Base-by-base conservation (phyloP, 1,140 invertebrate genomes). In the Coptotermes formosanus region DNA sequence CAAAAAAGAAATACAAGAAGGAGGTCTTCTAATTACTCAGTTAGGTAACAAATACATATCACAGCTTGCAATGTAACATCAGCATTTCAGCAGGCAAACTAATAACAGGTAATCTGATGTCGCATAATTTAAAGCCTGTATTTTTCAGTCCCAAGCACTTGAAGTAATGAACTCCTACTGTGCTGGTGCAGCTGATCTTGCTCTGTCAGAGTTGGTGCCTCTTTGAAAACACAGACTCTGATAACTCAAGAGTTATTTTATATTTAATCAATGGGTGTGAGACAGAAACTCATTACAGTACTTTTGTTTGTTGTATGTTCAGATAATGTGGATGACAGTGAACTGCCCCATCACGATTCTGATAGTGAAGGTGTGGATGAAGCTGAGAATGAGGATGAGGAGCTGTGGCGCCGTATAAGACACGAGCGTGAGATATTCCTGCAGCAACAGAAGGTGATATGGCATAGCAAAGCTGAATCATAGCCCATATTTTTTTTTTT, bases 341-440 rank as follows among this genome's bases (percentile, higher is more conserved):
- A 86, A 9, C 83, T 87, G 82, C 43, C 12, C 64, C 25, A 83
- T 84, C 84, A 83, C 9, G 59, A 86, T 75, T 84, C 86, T n/a
- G 89, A 89, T 88, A 92, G 91, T 87, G 91, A 92, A 6, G 93
- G 94, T 55, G 91, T 90, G 8, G 90, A 91, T 38, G 94, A 95
- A 38, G 93, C 93, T 48, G 94, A 94, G 87, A 94, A 94, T 69
- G 95, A 96, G 89, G 91, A 93, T 85, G 93, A 94, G 87, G 90
- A 90, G 75, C 86, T 88, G 86, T 94, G 94, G 92, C 92, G 95
- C 88, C 95, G 94, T 89, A 92, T 92, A 86, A 91, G 94, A 87
- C 92, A 94, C 64, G 94, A 95, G 88, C 91, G 94, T 86, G 93
- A 95, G 90, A 93, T 94, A 87, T 95, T 94, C 89, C 89, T 95